Evolutionary conservation across 2,888 invertebrate genomes (phyloP), one percentile per base, ranked within the genome.

Genomic region (Andricus quercusramuli): DNA sequence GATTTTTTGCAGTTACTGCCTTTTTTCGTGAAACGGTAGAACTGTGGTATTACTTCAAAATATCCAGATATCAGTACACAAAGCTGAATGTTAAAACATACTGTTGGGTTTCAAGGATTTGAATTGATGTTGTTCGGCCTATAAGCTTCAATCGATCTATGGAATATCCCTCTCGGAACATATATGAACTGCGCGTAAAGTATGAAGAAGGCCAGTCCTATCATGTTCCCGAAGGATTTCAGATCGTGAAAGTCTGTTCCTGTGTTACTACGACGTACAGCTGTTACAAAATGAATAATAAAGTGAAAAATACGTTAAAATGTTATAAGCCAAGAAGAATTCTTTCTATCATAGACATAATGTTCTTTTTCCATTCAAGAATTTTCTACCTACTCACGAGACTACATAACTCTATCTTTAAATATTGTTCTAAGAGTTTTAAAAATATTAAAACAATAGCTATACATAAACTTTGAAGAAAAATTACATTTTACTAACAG

Each of bases 221-320:
- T 20, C n/a, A 74, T 74, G 56, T 56, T 51, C 74, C 74, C 56
- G n/a, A 56, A 74, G 74, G 74, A 74, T 74, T 74, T 32, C n/a
- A 56, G 56, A 37, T 32, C 56, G 56, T 74, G 56, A 74, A 74
- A 20, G 74, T 74, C 56, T 56, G 32, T n/a, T 56, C 32, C n/a
- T 56, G 74, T 56, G 56, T 74, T 56, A n/a, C 32, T 32, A 56
- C 32, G 13, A 37, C 11, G n/a, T 32, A 56, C 32, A 15, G 32
- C 22, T 74, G n/a, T 74, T 32, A 29, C 56, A 32, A 74, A 32
- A 56, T 74, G 56, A 56, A 74, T 74, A 74, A 74, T 74, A 56
- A 74, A 56, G 2, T 37, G 56, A 8, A 20, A 56, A 74, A 56
- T 17, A 56, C 74, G 37, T 37, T 74, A 56, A 56, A 56, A 56